A percentile compares a stretch with the other conserved stretches of the same genome.
Evolutionary conservation across 1,140 invertebrate genomes (phyloP).

Genomic region (Monomorium pharaonis): DNA sequence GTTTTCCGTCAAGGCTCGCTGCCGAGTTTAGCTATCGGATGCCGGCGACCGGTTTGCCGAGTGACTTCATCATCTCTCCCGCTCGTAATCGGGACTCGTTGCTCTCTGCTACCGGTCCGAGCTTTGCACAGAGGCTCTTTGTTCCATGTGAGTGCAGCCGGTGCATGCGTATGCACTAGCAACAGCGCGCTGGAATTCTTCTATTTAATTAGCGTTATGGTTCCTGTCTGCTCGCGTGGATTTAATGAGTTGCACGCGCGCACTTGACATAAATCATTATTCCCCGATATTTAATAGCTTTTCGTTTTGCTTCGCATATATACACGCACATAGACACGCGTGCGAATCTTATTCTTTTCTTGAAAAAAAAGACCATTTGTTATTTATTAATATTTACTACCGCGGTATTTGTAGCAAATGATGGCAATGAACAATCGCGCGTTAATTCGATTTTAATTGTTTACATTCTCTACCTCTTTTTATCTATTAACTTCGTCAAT

Average conservation of each 20-base stretch:
- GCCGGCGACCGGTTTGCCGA: slow-evolving; percentile 64
- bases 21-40: slow-evolving; percentile 31
- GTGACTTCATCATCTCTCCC: slow-evolving; percentile 66
- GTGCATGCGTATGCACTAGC: not conserved
- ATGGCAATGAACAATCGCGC: not conserved
- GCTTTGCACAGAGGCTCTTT: slow-evolving; percentile 57
- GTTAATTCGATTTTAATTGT: slow-evolving; percentile 12
- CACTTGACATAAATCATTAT: slow-evolving; percentile 50
- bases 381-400: slow-evolving; percentile 27
- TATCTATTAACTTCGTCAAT: not conserved
- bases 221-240: slow-evolving; percentile 8
- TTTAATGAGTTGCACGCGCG: slow-evolving; percentile 42
- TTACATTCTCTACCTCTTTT: not conserved
- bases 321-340: not conserved
- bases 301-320: not conserved
- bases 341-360: not conserved
- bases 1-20: slow-evolving; percentile 20
- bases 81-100: slow-evolving; percentile 62
- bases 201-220: slow-evolving; percentile 65
- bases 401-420: not conserved
- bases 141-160: slow-evolving; percentile 46
- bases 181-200: slow-evolving; percentile 39
- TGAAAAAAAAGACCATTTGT: not conserved
- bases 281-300: slow-evolving; percentile 8
- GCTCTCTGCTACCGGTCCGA: slow-evolving; percentile 59